Percentiles rank a stretch among this genome's conserved stretches.
Conservation (phyloP, 1,140 invertebrate genomes). For the Ceratina australensis region DNA sequence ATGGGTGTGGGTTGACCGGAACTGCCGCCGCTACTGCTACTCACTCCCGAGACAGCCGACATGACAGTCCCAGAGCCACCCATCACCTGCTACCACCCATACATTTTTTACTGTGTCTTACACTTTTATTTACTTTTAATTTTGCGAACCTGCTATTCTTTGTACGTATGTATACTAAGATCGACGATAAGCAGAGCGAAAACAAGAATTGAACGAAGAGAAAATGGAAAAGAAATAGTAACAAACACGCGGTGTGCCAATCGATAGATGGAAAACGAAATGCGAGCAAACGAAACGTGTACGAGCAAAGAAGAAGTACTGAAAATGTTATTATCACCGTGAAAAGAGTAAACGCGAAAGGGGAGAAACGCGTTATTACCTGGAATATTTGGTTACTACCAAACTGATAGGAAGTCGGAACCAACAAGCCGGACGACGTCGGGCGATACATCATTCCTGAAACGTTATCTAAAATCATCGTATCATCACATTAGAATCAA, state of each 20-base stretch:
- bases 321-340: not conserved
- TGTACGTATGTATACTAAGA: not conserved
- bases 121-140: constrained; percentile 41
- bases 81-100: constrained; percentile 78
- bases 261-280: too few relatives aligned
- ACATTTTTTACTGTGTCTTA: constrained; percentile 65
- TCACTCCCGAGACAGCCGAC: constrained; percentile 76
- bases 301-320: not conserved
- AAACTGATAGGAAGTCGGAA: constrained; percentile 82
- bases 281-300: too few relatives aligned
- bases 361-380: constrained; percentile 73
- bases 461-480: constrained; percentile 71
- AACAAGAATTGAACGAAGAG: not conserved
- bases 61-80: constrained; percentile 78
- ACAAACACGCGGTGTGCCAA: too few relatives aligned
- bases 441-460: constrained; percentile 82
- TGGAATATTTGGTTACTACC: constrained; percentile 83
- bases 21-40: constrained; percentile 77
- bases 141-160: constrained; percentile 30
- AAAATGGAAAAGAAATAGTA: too few relatives aligned
- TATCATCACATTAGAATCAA: constrained; percentile 31
- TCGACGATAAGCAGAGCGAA: not conserved
- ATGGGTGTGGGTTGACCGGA: constrained; percentile 78
- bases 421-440: constrained; percentile 79
- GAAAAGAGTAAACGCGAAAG: not conserved